Evolutionary conservation across 2,888 invertebrate species (phyloP), one percentile per base, ranked within the genome.

Genomic region (Hyposoter dolosus): DNA sequence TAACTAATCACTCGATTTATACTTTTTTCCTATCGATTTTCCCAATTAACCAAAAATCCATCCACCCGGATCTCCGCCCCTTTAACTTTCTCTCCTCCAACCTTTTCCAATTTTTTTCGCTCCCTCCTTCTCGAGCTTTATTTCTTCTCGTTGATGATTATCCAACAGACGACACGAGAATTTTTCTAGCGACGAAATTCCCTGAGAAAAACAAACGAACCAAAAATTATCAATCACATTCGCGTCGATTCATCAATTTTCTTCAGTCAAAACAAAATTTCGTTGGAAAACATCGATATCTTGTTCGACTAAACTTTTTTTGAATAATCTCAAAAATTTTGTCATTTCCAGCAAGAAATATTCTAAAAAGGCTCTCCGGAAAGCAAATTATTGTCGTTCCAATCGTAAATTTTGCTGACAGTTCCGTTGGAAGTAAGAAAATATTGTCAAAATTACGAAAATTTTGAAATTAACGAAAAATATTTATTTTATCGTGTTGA

Each of bases 41-140:
- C n/a, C 19, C 32, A 12, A 43, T 66, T 12, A 50, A 72, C 28
- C 28, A 53, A 43, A 28, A 23, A 81, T 45, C 91, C 92, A 92
- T 92, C 86, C 90, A 90, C 89, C 80, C 74, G 28, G 45, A 19
- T 43, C 88, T 85, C 63, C 35, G 71, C 72, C 79, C 80, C 35
- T 65, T 71, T 7, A 15, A 35, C 32, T 35, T 35, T n/a, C 12
- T 32, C 45, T 23, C 6, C 47, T n/a, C 72, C 43, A 53, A 69
- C 40, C 56, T 10, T 23, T 32, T 35, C 35, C 6, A 6, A 4
- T 35, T 35, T 53, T 23, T 56, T 17, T 32, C 32, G n/a, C 32
- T 68, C n/a, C 40, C 15, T 53, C 68, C 12, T 83, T 32, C 35
- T 71, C 77, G 65, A 65, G 65, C 83, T 65, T 63, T 45, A 43